phyloP scores from a whole-genome alignment of 2,113 vertebrate species.

The Epinephelus lanceolatus region DNA sequence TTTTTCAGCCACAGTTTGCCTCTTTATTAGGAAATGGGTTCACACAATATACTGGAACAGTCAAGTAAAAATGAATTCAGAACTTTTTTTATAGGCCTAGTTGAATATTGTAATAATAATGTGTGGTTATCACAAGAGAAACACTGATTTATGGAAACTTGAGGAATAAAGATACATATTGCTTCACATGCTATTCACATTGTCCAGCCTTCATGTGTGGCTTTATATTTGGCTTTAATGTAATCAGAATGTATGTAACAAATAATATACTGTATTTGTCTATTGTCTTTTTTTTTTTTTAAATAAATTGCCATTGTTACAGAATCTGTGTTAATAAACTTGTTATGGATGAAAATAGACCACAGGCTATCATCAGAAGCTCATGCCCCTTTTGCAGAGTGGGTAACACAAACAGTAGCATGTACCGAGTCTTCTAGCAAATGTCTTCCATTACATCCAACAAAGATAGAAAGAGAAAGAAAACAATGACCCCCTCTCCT shows the following conservation, averaged over 20 bases:
- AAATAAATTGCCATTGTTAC: not conserved
- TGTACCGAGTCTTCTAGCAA: not conserved
- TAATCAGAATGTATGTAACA: not conserved
- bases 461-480: not conserved
- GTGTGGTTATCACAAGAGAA: no score
- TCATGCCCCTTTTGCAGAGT: not conserved
- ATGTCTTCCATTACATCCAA: not conserved
- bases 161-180: no score
- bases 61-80: no score
- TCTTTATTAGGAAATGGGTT: no score
- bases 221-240: not conserved
- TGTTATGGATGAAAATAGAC: not conserved
- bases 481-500: conserved; percentile 22
- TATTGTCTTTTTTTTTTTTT: not conserved
- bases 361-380: not conserved
- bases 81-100: no score
- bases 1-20: no score
- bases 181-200: no score
- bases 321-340: conserved; percentile 3
- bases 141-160: no score
- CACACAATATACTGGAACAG: no score
- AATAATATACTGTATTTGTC: not conserved
- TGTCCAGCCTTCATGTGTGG: not conserved
- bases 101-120: no score
- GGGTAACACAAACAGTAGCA: not conserved